Evolutionary conservation across 2,113 vertebrate species (phyloP).

Genomic region (Proterorhinus semilunaris): DNA sequence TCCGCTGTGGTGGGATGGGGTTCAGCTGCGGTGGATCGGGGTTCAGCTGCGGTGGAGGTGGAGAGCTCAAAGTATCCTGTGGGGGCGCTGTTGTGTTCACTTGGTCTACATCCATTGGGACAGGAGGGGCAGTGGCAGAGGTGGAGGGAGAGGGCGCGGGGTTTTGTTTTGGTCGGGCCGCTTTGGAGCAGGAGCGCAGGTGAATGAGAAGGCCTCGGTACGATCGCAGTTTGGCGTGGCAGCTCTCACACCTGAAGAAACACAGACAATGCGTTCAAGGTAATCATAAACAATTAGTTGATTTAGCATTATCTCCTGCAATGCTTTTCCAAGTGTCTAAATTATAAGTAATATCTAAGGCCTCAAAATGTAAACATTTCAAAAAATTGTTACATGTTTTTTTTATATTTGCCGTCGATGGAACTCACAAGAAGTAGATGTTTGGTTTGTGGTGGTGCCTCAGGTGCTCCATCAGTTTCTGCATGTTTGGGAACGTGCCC

Average conservation of each 20-base stretch:
- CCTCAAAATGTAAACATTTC: too few relatives aligned
- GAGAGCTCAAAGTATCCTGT: not conserved
- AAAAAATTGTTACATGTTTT: too few relatives aligned
- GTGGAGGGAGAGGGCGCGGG: not conserved
- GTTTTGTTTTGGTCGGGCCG: conserved; percentile 71
- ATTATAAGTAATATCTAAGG: too few relatives aligned
- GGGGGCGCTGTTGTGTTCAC: not conserved
- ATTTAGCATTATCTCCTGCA: too few relatives aligned
- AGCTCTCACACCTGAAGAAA: conserved; percentile 87
- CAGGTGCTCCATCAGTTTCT: conserved; percentile 89
- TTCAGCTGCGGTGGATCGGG: not conserved
- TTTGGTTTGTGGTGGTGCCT: conserved; percentile 94
- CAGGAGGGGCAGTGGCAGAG: not conserved
- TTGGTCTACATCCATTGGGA: conserved; percentile 3
- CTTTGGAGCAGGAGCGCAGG: conserved; percentile 90
- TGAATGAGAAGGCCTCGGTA: conserved; percentile 93
- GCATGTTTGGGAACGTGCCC: conserved; percentile 87
- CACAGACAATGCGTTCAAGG: not conserved
- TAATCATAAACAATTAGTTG: too few relatives aligned
- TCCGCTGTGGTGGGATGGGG: not conserved
- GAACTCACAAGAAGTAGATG: conserved; percentile 91
- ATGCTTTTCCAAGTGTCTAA: too few relatives aligned
- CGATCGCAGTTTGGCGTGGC: conserved; percentile 87
- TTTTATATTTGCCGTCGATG: not conserved
- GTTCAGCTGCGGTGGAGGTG: not conserved